Evolutionary conservation across 2,113 vertebrate species (phyloP).

Genomic region (Vulpes lagopus): DNA sequence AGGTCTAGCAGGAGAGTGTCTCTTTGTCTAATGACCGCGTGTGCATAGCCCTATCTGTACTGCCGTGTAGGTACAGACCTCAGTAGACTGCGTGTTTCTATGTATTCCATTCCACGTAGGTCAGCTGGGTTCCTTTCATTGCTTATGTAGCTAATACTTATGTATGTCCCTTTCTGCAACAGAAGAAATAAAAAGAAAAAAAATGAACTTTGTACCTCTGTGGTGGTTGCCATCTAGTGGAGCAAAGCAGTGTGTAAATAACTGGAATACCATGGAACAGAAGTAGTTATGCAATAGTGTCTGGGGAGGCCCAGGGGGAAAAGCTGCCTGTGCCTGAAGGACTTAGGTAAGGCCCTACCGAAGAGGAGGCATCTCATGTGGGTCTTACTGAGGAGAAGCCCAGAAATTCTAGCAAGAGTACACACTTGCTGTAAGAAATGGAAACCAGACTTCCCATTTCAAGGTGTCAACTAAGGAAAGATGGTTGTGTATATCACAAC

Average conservation of each 20-base stretch:
- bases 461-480: background rate
- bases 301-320: background rate
- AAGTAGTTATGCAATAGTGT: background rate
- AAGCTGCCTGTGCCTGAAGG: background rate
- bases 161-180: background rate
- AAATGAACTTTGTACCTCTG: slow-evolving; percentile 4
- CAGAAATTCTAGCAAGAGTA: background rate
- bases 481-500: background rate
- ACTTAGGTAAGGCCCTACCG: background rate
- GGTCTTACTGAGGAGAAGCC: background rate
- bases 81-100: background rate
- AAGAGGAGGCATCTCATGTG: background rate
- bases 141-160: slow-evolving; percentile 17
- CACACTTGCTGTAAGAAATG: background rate
- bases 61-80: background rate
- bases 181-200: slow-evolving; percentile 7
- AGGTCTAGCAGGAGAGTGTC: background rate
- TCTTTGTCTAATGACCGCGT: background rate
- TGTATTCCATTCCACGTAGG: background rate
- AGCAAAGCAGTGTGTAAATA: background rate
- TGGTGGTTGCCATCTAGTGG: slow-evolving; percentile 15
- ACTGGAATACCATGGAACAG: background rate
- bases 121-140: background rate
- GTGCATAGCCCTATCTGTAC: background rate
- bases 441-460: background rate